These are phyloP conservation scores for Tenualosa ilisha DNA, from an alignment of 2,797 vertebrate genomes.

Conservation along the genomic window DNA sequence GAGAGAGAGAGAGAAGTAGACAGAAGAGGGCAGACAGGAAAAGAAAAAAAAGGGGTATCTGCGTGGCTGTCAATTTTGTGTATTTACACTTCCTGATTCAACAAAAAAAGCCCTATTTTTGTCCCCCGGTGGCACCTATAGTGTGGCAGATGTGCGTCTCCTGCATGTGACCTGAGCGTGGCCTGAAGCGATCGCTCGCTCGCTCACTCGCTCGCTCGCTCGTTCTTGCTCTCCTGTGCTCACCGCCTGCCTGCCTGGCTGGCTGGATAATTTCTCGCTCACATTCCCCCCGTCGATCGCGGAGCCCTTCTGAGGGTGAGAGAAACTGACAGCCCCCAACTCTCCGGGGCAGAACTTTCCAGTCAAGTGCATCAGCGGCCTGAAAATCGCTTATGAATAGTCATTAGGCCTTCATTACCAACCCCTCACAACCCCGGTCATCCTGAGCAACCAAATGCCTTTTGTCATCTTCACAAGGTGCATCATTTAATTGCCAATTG, in stretches of 20 bases:
- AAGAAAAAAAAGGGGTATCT: slow-evolving; percentile 63
- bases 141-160: slow-evolving; percentile 94
- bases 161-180: slow-evolving; percentile 92
- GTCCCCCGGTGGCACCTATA: slow-evolving; percentile 91
- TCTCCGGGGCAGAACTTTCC: slow-evolving; percentile 99
- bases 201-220: background rate
- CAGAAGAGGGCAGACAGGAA: background rate
- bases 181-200: slow-evolving; percentile 75
- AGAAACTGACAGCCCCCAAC: slow-evolving; percentile 96
- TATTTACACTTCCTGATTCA: slow-evolving; percentile 87
- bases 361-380: slow-evolving; percentile 98
- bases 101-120: slow-evolving; percentile 71
- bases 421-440: slow-evolving; percentile 87
- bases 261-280: slow-evolving; percentile 93
- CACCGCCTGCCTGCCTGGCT: slow-evolving; percentile 13
- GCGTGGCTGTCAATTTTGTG: slow-evolving; percentile 73
- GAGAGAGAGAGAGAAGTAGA: slow-evolving; percentile 20
- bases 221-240: background rate
- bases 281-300: slow-evolving; percentile 88
- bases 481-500: slow-evolving; percentile 99
- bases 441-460: slow-evolving; percentile 89
- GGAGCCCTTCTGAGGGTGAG: slow-evolving; percentile 95
- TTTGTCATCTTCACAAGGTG: slow-evolving; percentile 99
- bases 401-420: slow-evolving; percentile 99
- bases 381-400: slow-evolving; percentile 99